Evolutionary conservation across 2,797 vertebrate species (phyloP), one percentile per base, ranked within the genome.

Genomic region (Valencia hispanica): DNA sequence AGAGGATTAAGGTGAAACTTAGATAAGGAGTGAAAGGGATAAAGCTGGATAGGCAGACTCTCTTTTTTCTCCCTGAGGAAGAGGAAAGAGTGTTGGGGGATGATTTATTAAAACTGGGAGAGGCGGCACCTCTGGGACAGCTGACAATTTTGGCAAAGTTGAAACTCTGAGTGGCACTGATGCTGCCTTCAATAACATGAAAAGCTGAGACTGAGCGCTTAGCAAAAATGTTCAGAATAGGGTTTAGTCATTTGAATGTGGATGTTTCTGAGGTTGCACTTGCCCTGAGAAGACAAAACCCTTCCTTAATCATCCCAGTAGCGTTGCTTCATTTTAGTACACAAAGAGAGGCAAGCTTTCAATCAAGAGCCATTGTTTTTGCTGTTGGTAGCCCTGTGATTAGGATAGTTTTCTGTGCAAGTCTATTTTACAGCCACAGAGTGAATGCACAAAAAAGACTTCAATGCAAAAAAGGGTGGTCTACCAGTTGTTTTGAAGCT

Each of bases 61-160:
- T 65, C 70, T 14, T n/a, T 30, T 80, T 70, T 68, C 34, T 47
- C 55, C 48, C 63, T 51, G 75, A 74, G 53, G 48, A 14, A 71
- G 68, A 71, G 75, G 66, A 84, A 36, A 78, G 72, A 84, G 39
- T 73, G 84, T 75, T 63, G 63, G 72, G 75, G 57, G 73, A 75
- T 82, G 85, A 92, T 89, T 90, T 90, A 90, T 89, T 90, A 88
- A 87, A 91, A 83, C 72, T 68, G 81, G 91, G 72, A 32, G 39
- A 79, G 77, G 77, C 45, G 6, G 68, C 70, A 68, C 80, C 82
- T 87, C 63, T 78, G 80, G 84, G 85, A 83, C 88, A 91, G 89
- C 84, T 87, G 84, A 84, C 86, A 84, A 84, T 88, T 91, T 80
- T 88, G 85, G 86, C 72, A 10, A 73, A 74, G 74, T 82, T 82